Evolutionary conservation across 2,797 vertebrate genomes (phyloP).

Genomic region (Phrynocephalus guinanensis): DNA sequence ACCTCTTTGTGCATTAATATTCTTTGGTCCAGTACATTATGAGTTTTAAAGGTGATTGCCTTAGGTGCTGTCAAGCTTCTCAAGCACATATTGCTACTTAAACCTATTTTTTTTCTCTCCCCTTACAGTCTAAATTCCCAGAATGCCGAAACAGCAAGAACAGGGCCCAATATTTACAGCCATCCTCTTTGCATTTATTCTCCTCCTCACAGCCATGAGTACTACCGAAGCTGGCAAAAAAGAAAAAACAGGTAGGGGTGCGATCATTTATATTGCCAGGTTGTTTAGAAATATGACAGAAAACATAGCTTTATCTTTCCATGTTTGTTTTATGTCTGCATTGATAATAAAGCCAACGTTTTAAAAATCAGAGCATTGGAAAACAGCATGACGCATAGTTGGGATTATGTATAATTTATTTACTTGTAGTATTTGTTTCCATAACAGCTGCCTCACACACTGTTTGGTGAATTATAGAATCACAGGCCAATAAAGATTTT

Average conservation of each 20-base stretch:
- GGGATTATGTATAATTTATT: too few relatives aligned
- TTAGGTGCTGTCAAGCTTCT: slow-evolving; percentile 4
- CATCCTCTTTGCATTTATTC: slow-evolving; percentile 76
- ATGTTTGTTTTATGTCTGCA: background rate
- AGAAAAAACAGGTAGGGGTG: slow-evolving; percentile 81
- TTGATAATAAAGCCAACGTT: background rate
- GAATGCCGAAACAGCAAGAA: slow-evolving; percentile 76
- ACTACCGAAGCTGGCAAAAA: slow-evolving; percentile 81
- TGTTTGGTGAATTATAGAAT: too few relatives aligned
- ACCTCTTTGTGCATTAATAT: slow-evolving; percentile 11
- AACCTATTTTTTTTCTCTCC: background rate
- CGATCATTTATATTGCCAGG: background rate
- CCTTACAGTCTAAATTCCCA: slow-evolving; percentile 53
- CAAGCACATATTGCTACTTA: background rate
- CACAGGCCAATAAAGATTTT: background rate
- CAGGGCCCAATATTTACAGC: slow-evolving; percentile 73
- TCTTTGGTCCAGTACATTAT: background rate
- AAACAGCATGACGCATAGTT: background rate
- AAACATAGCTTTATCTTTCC: background rate
- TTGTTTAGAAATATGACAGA: background rate
- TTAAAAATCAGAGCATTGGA: background rate
- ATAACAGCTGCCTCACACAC: too few relatives aligned
- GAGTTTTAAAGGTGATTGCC: slow-evolving; percentile 3
- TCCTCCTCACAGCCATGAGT: slow-evolving; percentile 77
- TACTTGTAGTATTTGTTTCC: too few relatives aligned